phyloP scores from a whole-genome alignment of 2,113 vertebrate species.

The Ifrita kowaldi region DNA sequence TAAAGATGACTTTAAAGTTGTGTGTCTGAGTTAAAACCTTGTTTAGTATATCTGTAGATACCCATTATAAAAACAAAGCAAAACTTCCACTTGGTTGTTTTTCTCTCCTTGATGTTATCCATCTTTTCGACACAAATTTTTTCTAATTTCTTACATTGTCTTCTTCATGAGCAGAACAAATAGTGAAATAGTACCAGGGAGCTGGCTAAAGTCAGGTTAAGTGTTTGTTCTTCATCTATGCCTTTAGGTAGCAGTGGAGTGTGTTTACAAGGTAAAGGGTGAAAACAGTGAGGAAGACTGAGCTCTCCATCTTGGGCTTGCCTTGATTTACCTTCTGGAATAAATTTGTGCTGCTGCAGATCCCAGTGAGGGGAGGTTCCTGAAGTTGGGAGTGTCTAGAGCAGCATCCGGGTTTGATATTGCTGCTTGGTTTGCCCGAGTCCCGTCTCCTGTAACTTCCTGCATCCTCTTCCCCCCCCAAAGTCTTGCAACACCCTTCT shows the following conservation, averaged over 20 bases:
- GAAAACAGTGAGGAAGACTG: not conserved
- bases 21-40: not conserved
- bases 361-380: not conserved
- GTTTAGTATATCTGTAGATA: not conserved
- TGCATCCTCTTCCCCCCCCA: not conserved
- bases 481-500: not conserved
- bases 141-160: rapidly evolving
- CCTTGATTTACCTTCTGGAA: not conserved
- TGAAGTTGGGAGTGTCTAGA: not conserved
- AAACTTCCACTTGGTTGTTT: not conserved
- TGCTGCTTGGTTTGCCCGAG: not conserved
- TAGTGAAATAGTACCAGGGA: not conserved
- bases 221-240: not conserved
- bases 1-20: not conserved
- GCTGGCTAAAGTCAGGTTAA: not conserved
- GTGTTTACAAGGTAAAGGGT: not conserved
- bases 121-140: not conserved
- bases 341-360: not conserved
- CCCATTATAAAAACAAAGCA: not conserved
- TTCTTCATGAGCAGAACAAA: not conserved
- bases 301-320: not conserved
- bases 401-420: not conserved
- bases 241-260: not conserved
- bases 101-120: not conserved
- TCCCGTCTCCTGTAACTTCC: not conserved